Evolutionary conservation across 2,888 invertebrate genomes (phyloP), one percentile per base, ranked within the genome.

Genomic region (Andricus quercusramuli): DNA sequence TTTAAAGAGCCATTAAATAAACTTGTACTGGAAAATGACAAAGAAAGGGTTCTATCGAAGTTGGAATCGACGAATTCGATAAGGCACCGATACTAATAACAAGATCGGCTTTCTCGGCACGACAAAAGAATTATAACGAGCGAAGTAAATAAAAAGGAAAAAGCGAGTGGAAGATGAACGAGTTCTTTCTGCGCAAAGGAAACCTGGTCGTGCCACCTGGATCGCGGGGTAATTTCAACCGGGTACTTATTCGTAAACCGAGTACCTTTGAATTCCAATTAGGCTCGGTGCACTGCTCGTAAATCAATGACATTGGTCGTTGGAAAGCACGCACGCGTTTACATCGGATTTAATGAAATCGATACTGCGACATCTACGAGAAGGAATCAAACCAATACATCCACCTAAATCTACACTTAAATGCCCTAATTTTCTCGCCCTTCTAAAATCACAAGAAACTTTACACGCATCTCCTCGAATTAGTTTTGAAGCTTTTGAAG

Each of bases 241-340:
- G 44, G 65, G 78, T 78, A 78, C 47, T 64, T 78, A 65, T 41
- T 78, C 65, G 78, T 62, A 62, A 62, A 41, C 59, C 66, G 67
- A 44, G 56, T 78, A 80, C 83, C 79, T 85, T 85, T 85, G 82
- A 86, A 86, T 86, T 86, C 85, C 86, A 86, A 85, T 86, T 86
- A 86, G 86, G 83, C 47, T 66, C 47, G 47, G 68, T 47, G 68
- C 62, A 79, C 65, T 76, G 78, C 70, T 80, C 78, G 70, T 84
- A 82, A 83, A 80, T 82, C 83, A 82, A 82, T 81, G 80, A 37
- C 68, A 77, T 11, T 67, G 41, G 66, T 32, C 64, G 78, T 62
- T 77, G 77, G 82, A 85, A 68, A 22, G 44, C 44, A 47, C 47
- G 44, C 83, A 82, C 84, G 80, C 84, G 68, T 47, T 83, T 81